Evolutionary conservation across 2,797 vertebrate species (phyloP), one percentile per base, ranked within the genome.

Genomic region (Tokudaia muenninki): DNA sequence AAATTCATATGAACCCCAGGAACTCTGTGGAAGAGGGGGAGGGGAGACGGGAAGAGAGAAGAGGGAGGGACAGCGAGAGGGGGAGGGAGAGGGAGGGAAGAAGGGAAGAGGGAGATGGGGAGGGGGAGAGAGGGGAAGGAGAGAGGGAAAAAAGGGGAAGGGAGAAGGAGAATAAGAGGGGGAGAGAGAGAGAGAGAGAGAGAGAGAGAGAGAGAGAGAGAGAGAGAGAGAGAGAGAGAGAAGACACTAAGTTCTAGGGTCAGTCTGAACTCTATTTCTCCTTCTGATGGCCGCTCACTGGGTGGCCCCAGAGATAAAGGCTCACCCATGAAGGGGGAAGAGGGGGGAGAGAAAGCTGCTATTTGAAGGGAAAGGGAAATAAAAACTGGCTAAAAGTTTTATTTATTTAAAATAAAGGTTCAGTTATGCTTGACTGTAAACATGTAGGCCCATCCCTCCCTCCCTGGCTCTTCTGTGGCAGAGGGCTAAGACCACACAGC

Each of bases 381-480:
- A 98, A 97, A 98, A 98, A 97, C 97, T 98, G 97, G 96, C 98
- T 98, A 98, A 97, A 98, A 96, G 97, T 98, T 98, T 98, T 98
- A 98, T 99, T 98, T 99, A 98, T 98, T 98, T 99, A 98, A 98
- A 98, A 98, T 98, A 97, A 98, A 98, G 97, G 98, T 98, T 98
- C 98, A 98, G 98, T 98, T 98, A 98, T 92, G 97, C 97, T 98
- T 97, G 97, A 98, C 98, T 98, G 98, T 98, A 99, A 98, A 98
- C 98, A 98, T 87, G 98, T 97, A 97, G 98, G 98, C 98, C 98
- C 97, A 8, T 97, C 97, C 97, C 98, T 97, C 95, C 97, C 96
- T 97, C 95, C 97, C 95, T 97, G 47, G 97, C 96, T 95, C 95
- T 97, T 97, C 98, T 93, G 97, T 93, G 97, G 97, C 97, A 77